Base-by-base conservation (phyloP, 2,888 invertebrate genomes). In the Clepsis dumicolana region DNA sequence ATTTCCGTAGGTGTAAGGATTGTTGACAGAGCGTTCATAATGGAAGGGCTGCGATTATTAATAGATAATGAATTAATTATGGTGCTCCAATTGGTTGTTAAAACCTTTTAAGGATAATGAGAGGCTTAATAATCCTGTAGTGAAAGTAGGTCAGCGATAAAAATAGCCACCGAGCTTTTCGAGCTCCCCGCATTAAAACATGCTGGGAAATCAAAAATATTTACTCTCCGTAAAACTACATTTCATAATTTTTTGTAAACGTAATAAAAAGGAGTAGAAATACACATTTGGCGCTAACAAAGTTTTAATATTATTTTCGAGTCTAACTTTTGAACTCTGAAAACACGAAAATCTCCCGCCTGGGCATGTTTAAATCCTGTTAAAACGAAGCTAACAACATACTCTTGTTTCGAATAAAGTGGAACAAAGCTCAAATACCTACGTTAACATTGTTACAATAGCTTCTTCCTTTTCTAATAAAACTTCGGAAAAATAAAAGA, bases 11-110 rank as follows among this genome's bases (percentile, higher is more conserved):
- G n/a, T n/a, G n/a, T 41, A 44, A 24, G 29, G 56, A 44, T 64
- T 64, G 64, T 64, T 64, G 64, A 56, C 54, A 64, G 41, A 48
- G 24, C 44, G 44, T 64, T 64, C 10, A 56, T 56, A 64, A 44
- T 48, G 54, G 44, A 52, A 35, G 50, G 44, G 32, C 38, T 44
- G 18, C 38, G 29, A 56, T 44, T 32, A n/a, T 44, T 32, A 64
- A 64, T 38, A 35, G 50, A 64, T 24, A 32, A 2, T n/a, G 5
- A 56, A 53, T 62, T n/a, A 21, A 38, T 35, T 35, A 52, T 38
- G 16, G n/a, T 8, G 16, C 16, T 44, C 5, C 5, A 29, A 44
- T 60, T 18, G 18, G 27, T 57, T 25, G 7, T 27, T 16, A 27
- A 44, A 48, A 21, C 48, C 48, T 48, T 48, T 48, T 48, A 48